Base-by-base conservation (phyloP, 2,113 vertebrate genomes). In the Fregetta grallaria region DNA sequence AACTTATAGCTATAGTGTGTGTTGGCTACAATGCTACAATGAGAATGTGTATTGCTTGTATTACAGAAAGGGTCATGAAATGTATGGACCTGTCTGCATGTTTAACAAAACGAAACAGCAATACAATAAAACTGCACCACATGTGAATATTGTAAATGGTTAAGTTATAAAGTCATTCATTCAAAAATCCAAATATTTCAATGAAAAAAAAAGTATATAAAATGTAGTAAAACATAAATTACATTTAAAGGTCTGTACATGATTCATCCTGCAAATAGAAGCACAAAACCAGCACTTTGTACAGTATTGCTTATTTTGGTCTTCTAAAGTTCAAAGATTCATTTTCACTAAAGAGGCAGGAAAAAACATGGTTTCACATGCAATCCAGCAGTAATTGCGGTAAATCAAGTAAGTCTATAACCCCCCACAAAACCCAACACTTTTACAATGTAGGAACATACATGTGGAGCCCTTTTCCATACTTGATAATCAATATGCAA, bases 171-270 rank as follows among this genome's bases (percentile, higher is more conserved):
- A 96, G 73, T 88, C 90, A 96, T 97, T 97, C 90, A 95, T 96
- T 94, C 38, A 93, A 97, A 95, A 95, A 73, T 92, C 93, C 95
- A 97, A 97, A 96, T 94, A 97, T 89, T 97, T 98, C 86, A 87
- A 94, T 56, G 65, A 93, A 97, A 98, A 97, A 38, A 82, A 80
- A 26, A 26, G 84, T 89, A 97, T 97, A 98, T 96, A 96, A 98
- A 98, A 98, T 78, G 91, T 94, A 96, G 95, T 97, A 97, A 98
- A 98, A 98, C 97, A 99, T 99, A 99, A 99, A 98, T 99, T 99
- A 99, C 97, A 99, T 96, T 97, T 98, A 80, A 97, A 97, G 88
- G 97, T 98, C 97, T 99, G 98, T 99, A 98, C 97, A 99, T 78
- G 80, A 97, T 96, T 96, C 91, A 95, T 97, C 97, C 97, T 84